phyloP scores from a whole-genome alignment of 2,113 vertebrate species.

The Muscicapa adusta region DNA sequence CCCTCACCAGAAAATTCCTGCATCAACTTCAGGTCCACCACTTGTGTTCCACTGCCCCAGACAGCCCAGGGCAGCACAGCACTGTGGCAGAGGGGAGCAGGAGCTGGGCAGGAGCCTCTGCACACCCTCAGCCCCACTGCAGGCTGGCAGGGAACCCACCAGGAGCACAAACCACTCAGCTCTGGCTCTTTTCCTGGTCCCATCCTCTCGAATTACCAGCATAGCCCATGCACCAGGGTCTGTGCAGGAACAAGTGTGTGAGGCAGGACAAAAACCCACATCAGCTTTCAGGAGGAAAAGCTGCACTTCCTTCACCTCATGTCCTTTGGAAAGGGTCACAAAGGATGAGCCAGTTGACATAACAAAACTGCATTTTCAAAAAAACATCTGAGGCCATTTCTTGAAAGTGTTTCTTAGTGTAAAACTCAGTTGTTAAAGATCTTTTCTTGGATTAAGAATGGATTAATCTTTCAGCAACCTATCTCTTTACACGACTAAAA shows the following conservation, averaged over 20 bases:
- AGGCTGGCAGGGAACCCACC: neutral
- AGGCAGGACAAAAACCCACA: rapidly evolving
- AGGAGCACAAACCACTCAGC: rapidly evolving
- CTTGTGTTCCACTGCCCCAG: rapidly evolving
- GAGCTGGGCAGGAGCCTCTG: rapidly evolving
- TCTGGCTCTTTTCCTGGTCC: neutral
- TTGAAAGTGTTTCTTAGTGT: neutral
- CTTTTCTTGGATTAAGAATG: neutral
- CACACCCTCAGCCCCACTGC: rapidly evolving
- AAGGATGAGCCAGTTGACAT: neutral
- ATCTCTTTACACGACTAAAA: neutral
- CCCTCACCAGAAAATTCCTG: neutral
- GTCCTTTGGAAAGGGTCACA: neutral
- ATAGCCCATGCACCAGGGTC: neutral
- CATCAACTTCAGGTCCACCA: rapidly evolving
- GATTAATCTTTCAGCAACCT: neutral
- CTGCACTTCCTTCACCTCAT: neutral
- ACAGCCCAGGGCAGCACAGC: rapidly evolving
- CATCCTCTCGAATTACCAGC: neutral
- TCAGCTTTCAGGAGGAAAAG: neutral
- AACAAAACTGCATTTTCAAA: neutral
- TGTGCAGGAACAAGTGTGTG: rapidly evolving
- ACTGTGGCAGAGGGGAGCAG: rapidly evolving
- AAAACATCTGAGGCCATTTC: neutral
- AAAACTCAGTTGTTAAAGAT: neutral